Percentiles rank a stretch among this genome's conserved stretches.
phyloP scores from a whole-genome alignment of 2,888 invertebrate species.

The Chaetogeoica ovagalla region DNA sequence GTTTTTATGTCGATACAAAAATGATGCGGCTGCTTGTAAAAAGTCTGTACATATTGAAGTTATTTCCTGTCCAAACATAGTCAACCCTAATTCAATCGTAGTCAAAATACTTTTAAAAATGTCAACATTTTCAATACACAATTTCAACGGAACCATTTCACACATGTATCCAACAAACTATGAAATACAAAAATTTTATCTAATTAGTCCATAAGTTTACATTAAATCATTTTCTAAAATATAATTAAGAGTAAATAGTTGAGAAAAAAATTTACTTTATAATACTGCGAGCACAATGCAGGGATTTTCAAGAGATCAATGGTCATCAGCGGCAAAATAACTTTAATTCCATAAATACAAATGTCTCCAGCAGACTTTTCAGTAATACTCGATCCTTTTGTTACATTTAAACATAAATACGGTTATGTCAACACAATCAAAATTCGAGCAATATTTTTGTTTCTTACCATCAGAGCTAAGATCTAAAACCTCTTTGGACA shows the following conservation, averaged over 20 bases:
- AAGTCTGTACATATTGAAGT: slow-evolving; percentile 66
- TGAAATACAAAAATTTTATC: slow-evolving; percentile 25
- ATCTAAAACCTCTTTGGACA: slow-evolving; percentile 65
- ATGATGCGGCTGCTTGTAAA: slow-evolving; percentile 63
- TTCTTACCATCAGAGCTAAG: slow-evolving; percentile 58
- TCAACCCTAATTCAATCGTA: slow-evolving; percentile 67
- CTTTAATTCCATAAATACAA: slow-evolving; percentile 70
- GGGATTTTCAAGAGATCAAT: slow-evolving; percentile 73
- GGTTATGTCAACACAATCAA: not conserved
- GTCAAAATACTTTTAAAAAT: slow-evolving; percentile 64
- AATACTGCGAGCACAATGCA: slow-evolving; percentile 68
- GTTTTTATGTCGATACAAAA: slow-evolving; percentile 60
- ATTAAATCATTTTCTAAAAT: too few relatives aligned
- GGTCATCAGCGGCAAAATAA: slow-evolving; percentile 74
- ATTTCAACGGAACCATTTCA: slow-evolving; percentile 68
- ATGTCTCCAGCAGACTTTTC: slow-evolving; percentile 64
- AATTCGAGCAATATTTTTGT: not conserved
- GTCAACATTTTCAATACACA: slow-evolving; percentile 61
- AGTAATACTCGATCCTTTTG: slow-evolving; percentile 41
- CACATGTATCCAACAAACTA: slow-evolving; percentile 68
- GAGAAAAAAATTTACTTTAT: slow-evolving; percentile 55
- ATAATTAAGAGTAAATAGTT: too few relatives aligned
- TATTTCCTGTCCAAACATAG: slow-evolving; percentile 66
- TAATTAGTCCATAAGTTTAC: not conserved
- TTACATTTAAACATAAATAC: slow-evolving; percentile 48